Percentiles rank a stretch among this genome's conserved stretches.
phyloP scores from a whole-genome alignment of 2,797 vertebrate genomes.

The Girardinus metallicus region DNA sequence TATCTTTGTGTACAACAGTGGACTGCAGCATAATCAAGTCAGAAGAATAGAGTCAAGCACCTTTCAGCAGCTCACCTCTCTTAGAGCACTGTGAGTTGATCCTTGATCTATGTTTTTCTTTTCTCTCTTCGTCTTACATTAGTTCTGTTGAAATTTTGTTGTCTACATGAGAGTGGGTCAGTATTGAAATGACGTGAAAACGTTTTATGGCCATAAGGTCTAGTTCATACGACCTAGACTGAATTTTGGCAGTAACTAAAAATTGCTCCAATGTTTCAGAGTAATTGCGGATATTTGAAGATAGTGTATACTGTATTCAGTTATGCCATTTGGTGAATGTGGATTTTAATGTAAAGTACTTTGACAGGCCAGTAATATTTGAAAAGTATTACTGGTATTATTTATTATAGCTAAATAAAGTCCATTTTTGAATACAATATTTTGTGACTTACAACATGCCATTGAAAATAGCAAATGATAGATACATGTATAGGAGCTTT shows the following conservation, averaged over 20 bases:
- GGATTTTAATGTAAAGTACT: neutral
- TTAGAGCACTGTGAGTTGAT: slow-evolving; percentile 89
- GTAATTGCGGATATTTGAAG: neutral
- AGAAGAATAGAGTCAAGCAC: slow-evolving; percentile 86
- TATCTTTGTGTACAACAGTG: slow-evolving; percentile 74
- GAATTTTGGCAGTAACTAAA: neutral
- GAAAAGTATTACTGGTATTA: no score
- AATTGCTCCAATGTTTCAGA: neutral
- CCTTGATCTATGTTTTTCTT: neutral
- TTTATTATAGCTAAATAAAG: neutral
- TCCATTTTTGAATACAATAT: neutral
- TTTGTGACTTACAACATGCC: neutral
- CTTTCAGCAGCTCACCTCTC: slow-evolving; percentile 88
- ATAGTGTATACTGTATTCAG: neutral
- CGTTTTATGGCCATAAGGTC: slow-evolving; percentile 1
- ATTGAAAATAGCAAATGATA: neutral
- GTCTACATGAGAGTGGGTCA: neutral
- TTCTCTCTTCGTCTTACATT: neutral
- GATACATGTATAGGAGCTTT: neutral
- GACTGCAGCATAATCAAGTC: slow-evolving; percentile 92
- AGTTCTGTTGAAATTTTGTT: slow-evolving; percentile 14
- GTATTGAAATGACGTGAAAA: neutral
- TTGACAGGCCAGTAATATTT: neutral
- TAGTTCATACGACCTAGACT: neutral
- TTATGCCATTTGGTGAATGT: neutral